Evolutionary conservation across 2,113 vertebrate genomes (phyloP).

Genomic region (Bucco capensis): DNA sequence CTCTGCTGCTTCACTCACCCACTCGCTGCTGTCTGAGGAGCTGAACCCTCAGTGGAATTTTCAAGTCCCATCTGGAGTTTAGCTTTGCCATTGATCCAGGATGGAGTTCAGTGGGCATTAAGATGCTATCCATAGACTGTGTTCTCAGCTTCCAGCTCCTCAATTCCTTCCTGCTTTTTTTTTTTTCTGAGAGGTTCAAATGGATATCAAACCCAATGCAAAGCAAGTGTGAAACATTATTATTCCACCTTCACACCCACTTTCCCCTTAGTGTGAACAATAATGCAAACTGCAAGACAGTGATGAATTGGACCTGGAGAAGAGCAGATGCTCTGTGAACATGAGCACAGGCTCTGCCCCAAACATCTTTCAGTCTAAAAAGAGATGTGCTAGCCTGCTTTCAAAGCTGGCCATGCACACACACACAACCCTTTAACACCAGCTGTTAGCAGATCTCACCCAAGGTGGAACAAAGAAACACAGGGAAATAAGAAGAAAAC

Average conservation of each 20-base stretch:
- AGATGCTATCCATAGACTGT: background rate
- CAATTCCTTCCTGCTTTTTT: background rate
- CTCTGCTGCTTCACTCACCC: background rate
- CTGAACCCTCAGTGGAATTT: background rate
- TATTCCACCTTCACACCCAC: constrained; percentile 62
- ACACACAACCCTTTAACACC: accelerated
- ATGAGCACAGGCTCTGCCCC: background rate
- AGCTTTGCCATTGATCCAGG: accelerated
- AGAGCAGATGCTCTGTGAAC: constrained; percentile 46
- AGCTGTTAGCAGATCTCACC: background rate
- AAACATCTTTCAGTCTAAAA: background rate
- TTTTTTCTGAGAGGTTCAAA: background rate
- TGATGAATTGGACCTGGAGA: constrained; percentile 57
- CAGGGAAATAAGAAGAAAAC: background rate
- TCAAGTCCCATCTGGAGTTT: background rate
- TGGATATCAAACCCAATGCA: background rate
- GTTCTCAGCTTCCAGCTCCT: background rate
- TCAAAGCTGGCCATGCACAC: background rate
- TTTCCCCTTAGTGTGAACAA: constrained; percentile 31
- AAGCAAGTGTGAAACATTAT: constrained; percentile 47
- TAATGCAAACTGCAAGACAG: constrained; percentile 39
- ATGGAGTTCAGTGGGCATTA: accelerated
- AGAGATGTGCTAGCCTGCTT: background rate
- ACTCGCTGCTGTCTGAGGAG: accelerated
- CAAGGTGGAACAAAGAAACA: background rate